Percentiles rank a stretch among this genome's conserved stretches.
Evolutionary conservation across 2,888 invertebrate genomes (phyloP).

Genomic region (Drosophila cracens): DNA sequence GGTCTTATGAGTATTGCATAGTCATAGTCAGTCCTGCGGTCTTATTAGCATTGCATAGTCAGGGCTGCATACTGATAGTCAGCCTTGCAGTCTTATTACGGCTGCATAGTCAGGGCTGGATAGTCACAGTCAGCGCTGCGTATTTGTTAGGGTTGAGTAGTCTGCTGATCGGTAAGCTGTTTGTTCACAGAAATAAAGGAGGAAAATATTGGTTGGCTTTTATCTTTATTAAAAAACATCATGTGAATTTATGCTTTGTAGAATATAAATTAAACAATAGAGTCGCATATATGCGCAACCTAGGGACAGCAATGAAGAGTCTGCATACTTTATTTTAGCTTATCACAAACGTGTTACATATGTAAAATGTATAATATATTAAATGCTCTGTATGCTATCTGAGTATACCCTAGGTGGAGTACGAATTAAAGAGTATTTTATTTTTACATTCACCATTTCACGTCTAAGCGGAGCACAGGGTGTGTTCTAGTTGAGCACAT

Average conservation of each 20-base stretch:
- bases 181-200: neutral
- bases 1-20: neutral
- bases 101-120: neutral
- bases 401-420: neutral
- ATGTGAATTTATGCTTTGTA: no score
- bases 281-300: neutral
- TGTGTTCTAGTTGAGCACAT: neutral
- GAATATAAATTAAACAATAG: neutral
- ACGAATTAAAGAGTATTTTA: neutral
- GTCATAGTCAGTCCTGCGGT: neutral
- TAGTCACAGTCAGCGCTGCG: neutral
- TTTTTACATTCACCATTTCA: neutral
- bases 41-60: no score
- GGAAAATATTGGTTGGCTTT: neutral
- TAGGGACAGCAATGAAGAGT: neutral
- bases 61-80: neutral
- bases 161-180: neutral
- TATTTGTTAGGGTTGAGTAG: neutral
- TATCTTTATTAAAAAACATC: neutral
- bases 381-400: neutral
- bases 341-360: neutral
- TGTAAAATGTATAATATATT: neutral
- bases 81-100: neutral
- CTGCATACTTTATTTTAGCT: neutral
- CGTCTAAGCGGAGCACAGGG: neutral